phyloP scores from a whole-genome alignment of 2,888 invertebrate genomes.

The Ornithoptera priamus region DNA sequence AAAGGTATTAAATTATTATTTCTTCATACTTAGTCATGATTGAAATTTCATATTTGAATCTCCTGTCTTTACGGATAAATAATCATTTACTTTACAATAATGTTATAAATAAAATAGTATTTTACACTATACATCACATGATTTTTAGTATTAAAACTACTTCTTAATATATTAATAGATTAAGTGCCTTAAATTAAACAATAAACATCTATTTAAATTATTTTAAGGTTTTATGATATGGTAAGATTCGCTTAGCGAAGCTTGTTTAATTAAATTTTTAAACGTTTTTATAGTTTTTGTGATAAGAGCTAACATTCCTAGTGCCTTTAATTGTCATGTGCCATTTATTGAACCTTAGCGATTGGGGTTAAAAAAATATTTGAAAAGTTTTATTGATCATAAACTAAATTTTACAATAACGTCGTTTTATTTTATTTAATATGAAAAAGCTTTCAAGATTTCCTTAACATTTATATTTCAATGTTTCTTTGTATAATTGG shows the following conservation, averaged over 20 bases:
- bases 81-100: slow-evolving; percentile 6
- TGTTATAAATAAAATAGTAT: not conserved
- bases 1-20: not conserved
- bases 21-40: not conserved
- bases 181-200: slow-evolving; percentile 1
- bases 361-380: not conserved
- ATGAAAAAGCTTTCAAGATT: too few relatives aligned
- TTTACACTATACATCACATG: slow-evolving; percentile 17
- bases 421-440: not conserved
- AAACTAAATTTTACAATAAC: not conserved
- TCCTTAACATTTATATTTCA: too few relatives aligned
- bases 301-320: slow-evolving; percentile 45
- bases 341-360: slow-evolving; percentile 37
- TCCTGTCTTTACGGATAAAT: slow-evolving; percentile 12
- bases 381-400: not conserved
- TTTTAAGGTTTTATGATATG: not conserved
- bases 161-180: not conserved
- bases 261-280: not conserved
- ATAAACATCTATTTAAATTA: not conserved
- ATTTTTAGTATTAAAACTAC: slow-evolving; percentile 1
- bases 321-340: slow-evolving; percentile 45
- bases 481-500: too few relatives aligned
- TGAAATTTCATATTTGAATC: slow-evolving; percentile 9
- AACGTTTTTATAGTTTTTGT: slow-evolving; percentile 19
- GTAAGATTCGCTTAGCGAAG: slow-evolving; percentile 7